phyloP scores from a whole-genome alignment of 2,797 vertebrate species.

The Phalloptychus januarius region DNA sequence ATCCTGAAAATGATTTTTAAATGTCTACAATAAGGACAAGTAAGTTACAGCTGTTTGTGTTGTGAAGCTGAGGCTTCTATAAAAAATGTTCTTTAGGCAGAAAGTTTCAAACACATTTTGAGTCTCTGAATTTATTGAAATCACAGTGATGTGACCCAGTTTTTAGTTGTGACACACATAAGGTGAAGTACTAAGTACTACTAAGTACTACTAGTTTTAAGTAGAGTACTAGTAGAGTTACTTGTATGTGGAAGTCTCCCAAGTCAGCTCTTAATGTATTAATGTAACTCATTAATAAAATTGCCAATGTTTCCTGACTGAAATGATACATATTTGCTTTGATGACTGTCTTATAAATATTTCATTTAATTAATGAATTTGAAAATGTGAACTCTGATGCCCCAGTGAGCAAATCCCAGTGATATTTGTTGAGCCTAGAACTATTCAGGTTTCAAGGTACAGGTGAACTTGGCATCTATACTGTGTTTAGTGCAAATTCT shows the following conservation, averaged over 20 bases:
- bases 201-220: too few species aligned
- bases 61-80: neutral
- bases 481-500: conserved; percentile 32
- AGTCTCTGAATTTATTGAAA: neutral
- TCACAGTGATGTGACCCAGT: neutral
- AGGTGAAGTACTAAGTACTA: too few species aligned
- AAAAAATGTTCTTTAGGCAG: neutral
- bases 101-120: neutral
- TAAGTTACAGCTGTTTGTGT: neutral
- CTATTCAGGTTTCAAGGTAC: neutral
- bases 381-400: neutral
- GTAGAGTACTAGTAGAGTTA: conserved; percentile 7
- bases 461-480: conserved; percentile 7
- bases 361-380: conserved; percentile 19
- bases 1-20: neutral
- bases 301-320: neutral
- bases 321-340: conserved; percentile 11
- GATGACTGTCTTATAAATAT: conserved; percentile 15
- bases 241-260: neutral
- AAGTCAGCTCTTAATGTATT: neutral
- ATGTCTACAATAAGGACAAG: neutral
- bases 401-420: neutral
- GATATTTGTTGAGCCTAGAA: neutral
- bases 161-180: conserved; percentile 7
- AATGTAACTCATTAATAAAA: conserved; percentile 13